Evolutionary conservation across 2,888 invertebrate genomes (phyloP).

Genomic region (Philopedon plagiatum): DNA sequence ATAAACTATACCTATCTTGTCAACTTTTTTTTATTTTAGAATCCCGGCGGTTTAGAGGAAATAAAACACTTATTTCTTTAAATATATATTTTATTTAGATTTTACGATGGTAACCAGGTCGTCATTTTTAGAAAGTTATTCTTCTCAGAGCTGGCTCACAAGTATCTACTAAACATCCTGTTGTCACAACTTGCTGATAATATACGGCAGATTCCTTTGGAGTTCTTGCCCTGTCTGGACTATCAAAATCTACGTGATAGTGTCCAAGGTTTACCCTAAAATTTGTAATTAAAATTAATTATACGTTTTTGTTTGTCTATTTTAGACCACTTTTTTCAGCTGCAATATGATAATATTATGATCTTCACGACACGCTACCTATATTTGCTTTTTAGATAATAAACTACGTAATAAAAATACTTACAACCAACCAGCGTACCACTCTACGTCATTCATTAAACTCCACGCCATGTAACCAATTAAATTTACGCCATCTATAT

Average conservation of each 20-base stretch:
- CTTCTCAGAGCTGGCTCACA: conserved; percentile 22
- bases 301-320: no score
- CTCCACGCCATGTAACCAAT: conserved; percentile 56
- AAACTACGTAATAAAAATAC: conserved; percentile 41
- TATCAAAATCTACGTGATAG: conserved; percentile 48
- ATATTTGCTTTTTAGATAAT: neutral
- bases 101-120: no score
- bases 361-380: no score
- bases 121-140: neutral
- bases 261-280: conserved; percentile 61
- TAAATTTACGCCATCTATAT: conserved; percentile 54
- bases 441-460: conserved; percentile 58
- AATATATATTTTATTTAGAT: no score
- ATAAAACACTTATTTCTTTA: no score
- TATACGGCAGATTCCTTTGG: conserved; percentile 46
- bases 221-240: conserved; percentile 42
- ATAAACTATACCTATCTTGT: no score
- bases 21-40: no score
- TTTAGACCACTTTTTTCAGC: no score
- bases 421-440: conserved; percentile 55
- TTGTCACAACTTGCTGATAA: conserved; percentile 41
- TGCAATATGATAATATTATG: no score
- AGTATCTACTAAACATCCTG: conserved; percentile 37
- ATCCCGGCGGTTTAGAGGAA: no score
- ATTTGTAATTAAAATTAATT: neutral